These are phyloP conservation scores for Cantharis flavilabris DNA, from an alignment of 2,888 invertebrate genomes.

Conservation along the genomic window DNA sequence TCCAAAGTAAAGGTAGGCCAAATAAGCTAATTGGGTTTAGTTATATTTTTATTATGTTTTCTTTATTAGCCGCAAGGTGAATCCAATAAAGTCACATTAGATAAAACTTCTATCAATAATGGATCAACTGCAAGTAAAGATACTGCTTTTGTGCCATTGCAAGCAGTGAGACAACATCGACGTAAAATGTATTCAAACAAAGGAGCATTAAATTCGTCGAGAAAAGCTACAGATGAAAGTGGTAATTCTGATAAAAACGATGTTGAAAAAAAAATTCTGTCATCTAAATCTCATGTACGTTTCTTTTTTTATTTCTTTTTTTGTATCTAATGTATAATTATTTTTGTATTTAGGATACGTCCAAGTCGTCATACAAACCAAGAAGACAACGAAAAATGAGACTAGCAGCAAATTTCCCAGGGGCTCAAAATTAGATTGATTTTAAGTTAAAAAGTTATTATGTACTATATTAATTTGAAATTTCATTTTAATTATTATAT, in stretches of 20 bases:
- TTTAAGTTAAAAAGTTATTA: neutral
- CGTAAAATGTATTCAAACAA: slow-evolving; percentile 11
- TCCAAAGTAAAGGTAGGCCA: neutral
- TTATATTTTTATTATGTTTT: neutral
- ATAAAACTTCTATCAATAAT: neutral
- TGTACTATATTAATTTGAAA: neutral
- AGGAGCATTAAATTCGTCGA: neutral
- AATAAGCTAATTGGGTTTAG: neutral
- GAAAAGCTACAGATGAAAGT: neutral
- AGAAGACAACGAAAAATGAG: slow-evolving; percentile 43
- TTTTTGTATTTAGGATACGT: neutral
- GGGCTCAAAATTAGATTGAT: neutral
- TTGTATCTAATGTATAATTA: neutral
- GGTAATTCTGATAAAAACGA: neutral
- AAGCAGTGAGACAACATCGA: slow-evolving; percentile 57
- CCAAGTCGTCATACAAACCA: slow-evolving; percentile 28
- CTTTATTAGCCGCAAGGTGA: neutral
- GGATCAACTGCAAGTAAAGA: slow-evolving; percentile 12
- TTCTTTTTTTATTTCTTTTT: neutral
- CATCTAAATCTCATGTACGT: neutral
- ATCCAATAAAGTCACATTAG: neutral
- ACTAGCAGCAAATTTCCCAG: slow-evolving; percentile 49
- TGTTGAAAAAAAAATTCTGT: neutral
- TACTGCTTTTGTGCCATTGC: slow-evolving; percentile 61
- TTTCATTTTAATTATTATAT: neutral